phyloP scores from a whole-genome alignment of 2,888 invertebrate genomes.

The Charanyca ferruginea region DNA sequence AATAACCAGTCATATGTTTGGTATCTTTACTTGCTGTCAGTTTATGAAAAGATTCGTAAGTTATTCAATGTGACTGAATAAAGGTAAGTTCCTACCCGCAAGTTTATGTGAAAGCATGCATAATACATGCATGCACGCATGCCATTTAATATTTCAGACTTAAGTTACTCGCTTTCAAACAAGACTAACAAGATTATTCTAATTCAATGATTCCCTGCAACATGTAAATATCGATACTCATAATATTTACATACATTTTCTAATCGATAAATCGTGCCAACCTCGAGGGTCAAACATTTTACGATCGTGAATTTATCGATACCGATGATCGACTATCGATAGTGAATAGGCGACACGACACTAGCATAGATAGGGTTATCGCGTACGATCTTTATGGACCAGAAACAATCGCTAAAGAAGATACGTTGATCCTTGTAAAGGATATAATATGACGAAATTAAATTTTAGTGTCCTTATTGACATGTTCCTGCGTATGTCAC shows the following conservation, averaged over 20 bases:
- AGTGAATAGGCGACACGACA: slow-evolving; percentile 76
- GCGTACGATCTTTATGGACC: slow-evolving; percentile 82
- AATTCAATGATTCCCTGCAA: slow-evolving; percentile 71
- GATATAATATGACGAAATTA: slow-evolving; percentile 81
- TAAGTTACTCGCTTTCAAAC: slow-evolving; percentile 62
- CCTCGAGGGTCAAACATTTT: slow-evolving; percentile 83
- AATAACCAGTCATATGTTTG: slow-evolving; percentile 49
- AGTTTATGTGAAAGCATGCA: slow-evolving; percentile 66
- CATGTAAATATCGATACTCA: slow-evolving; percentile 78
- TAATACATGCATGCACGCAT: slow-evolving; percentile 63
- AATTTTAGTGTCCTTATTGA: slow-evolving; percentile 78
- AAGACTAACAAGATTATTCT: slow-evolving; percentile 75
- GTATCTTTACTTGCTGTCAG: slow-evolving; percentile 63
- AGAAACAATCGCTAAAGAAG: slow-evolving; percentile 80
- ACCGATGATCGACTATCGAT: slow-evolving; percentile 77
- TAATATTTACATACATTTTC: slow-evolving; percentile 82
- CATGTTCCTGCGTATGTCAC: slow-evolving; percentile 65
- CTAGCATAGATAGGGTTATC: slow-evolving; percentile 84
- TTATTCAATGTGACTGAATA: slow-evolving; percentile 64
- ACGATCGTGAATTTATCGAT: slow-evolving; percentile 81
- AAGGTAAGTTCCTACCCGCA: slow-evolving; percentile 54
- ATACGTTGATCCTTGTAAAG: slow-evolving; percentile 75
- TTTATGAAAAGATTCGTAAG: slow-evolving; percentile 62
- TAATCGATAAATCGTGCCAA: slow-evolving; percentile 84
- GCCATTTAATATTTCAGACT: slow-evolving; percentile 65